Conservation (phyloP, 2,888 invertebrate species). For the Nomada goodeniana region DNA sequence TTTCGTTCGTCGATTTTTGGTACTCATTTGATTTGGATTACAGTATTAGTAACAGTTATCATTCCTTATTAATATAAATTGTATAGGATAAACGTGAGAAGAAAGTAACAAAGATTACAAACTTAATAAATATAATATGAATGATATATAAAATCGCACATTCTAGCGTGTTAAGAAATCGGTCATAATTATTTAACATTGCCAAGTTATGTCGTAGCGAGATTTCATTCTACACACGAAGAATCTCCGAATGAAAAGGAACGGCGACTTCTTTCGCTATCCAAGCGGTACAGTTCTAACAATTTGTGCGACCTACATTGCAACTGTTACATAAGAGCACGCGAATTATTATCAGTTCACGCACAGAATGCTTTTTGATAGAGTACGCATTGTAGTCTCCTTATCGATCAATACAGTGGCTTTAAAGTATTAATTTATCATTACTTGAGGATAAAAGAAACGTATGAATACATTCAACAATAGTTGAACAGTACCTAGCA, state of each 20-base stretch:
- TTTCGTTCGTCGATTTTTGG: too few species aligned
- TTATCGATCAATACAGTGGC: slow-evolving; percentile 16
- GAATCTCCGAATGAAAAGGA: slow-evolving; percentile 10
- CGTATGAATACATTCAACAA: neutral
- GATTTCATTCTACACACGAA: slow-evolving; percentile 8
- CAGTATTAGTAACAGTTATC: too few species aligned
- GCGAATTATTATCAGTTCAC: slow-evolving; percentile 33
- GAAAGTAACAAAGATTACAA: too few species aligned
- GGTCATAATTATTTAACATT: neutral
- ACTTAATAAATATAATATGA: too few species aligned
- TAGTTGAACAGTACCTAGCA: neutral
- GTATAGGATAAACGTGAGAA: too few species aligned
- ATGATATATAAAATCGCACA: neutral
- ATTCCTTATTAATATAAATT: too few species aligned
- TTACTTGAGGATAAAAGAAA: neutral
- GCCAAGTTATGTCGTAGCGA: neutral
- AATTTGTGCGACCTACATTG: slow-evolving; percentile 35
- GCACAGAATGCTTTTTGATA: slow-evolving; percentile 27
- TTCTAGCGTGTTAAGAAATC: neutral
- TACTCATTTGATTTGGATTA: too few species aligned
- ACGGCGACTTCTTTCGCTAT: slow-evolving; percentile 29
- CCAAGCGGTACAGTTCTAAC: slow-evolving; percentile 33
- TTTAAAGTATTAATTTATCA: neutral
- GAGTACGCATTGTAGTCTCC: neutral
- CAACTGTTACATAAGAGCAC: slow-evolving; percentile 36